Base-by-base conservation (phyloP, 1,140 invertebrate species). In the Drosophila murphyi region DNA sequence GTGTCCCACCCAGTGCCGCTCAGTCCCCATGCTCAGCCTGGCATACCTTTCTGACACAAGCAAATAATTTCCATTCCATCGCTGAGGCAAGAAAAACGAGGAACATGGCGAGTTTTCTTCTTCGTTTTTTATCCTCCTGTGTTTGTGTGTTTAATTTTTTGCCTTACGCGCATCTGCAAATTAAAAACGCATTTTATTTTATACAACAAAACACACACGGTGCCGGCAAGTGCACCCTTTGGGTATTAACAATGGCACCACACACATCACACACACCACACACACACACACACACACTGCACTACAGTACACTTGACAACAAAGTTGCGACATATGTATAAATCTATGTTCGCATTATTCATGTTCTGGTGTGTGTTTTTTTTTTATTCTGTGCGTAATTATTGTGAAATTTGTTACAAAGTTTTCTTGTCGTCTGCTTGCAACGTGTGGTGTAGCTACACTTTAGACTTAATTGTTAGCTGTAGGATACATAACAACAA, bases 121-220 rank as follows among this genome's bases (percentile, higher is more conserved):
- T 45, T 41, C 56, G 12, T 37, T 35, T 29, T 52, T 72, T 63
- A 65, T 43, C 20, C 20, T 20, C 20, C 20, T 20, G 20, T 20
- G 20, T 20, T 20, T 20, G 20, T 20, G 20, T 20, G 1, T 20
- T 20, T 20, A 20, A 20, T 20, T 73, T 69, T 56, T 71, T 75
- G 37, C 51, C 64, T 88, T 88, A 89, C 80, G 85, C 80, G 80
- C 85, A 89, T 89, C 85, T 89, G 80, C 85, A 89, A 89, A 89
- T 89, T 89, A 89, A 89, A 89, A 89, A 89, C 85, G 86, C 85
- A 89, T 89, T 89, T 89, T 89, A 90, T 89, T 89, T 85, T 85
- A 76, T 89, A 76, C 67, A 59, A 20, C 20, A 20, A 20, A 62
- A 63, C 59, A 76, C 28, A 68, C 39, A 54, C 37, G 20, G 61